Conservation (phyloP, 2,888 invertebrate genomes). For the Plebejus anna region DNA sequence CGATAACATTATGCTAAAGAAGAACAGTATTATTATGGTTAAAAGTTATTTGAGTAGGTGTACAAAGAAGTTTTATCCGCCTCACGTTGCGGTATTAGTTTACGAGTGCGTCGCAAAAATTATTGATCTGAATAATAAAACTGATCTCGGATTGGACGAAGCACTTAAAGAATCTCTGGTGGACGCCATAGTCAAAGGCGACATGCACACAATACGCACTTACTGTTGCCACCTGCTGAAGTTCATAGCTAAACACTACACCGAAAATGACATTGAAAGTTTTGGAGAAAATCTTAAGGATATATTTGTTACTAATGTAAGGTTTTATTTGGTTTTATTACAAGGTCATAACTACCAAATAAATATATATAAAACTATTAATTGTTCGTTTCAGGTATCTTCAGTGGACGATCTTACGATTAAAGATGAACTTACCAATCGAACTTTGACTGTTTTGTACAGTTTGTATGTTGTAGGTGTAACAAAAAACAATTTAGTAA, state of each 20-base stretch:
- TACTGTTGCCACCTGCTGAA: constrained; percentile 62
- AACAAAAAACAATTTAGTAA: constrained; percentile 70
- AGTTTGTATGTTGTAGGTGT: constrained; percentile 75
- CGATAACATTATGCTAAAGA: constrained; percentile 45
- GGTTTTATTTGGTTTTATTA: constrained; percentile 32
- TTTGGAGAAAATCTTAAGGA: constrained; percentile 49
- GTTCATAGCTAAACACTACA: constrained; percentile 43
- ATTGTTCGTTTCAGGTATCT: constrained; percentile 56
- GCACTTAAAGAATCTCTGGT: constrained; percentile 51
- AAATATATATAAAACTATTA: background rate
- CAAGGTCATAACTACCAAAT: background rate
- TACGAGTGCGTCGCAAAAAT: constrained; percentile 67
- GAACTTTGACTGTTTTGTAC: constrained; percentile 80
- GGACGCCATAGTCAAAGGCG: constrained; percentile 50
- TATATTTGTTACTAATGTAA: constrained; percentile 63
- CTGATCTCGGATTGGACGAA: constrained; percentile 45
- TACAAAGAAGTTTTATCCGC: constrained; percentile 60
- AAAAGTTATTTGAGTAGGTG: constrained; percentile 62
- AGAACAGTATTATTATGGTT: constrained; percentile 70
- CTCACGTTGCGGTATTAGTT: constrained; percentile 58
- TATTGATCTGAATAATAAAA: constrained; percentile 47
- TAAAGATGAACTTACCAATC: constrained; percentile 80
- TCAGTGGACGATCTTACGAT: constrained; percentile 59
- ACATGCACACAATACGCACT: constrained; percentile 56
- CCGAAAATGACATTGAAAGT: constrained; percentile 47